These are phyloP conservation scores for Pardosa pseudoannulata DNA, from an alignment of 2,888 invertebrate genomes.

Conservation along the genomic window DNA sequence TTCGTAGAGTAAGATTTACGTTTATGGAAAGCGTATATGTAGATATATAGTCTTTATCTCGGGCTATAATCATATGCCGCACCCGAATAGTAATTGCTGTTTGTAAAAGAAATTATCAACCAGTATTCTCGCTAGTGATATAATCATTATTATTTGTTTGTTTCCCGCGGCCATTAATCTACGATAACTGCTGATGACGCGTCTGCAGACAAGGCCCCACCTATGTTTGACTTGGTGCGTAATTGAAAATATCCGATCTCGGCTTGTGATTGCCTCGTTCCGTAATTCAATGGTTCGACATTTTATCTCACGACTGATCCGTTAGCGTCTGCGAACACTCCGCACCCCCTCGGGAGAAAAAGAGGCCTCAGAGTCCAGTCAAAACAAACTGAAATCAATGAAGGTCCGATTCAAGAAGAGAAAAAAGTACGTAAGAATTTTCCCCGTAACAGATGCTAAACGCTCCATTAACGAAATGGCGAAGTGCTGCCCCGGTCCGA, in stretches of 20 bases:
- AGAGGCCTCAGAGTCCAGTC: not conserved
- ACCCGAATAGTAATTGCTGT: not conserved
- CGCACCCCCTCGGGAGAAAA: not conserved
- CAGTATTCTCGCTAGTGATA: not conserved
- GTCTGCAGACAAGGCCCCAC: not conserved
- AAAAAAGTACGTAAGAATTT: conserved; percentile 11
- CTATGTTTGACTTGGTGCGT: conserved; percentile 1
- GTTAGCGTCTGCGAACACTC: not conserved
- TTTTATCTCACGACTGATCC: not conserved
- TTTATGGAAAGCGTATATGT: too few species aligned
- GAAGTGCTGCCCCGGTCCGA: conserved; percentile 1
- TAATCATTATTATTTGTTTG: not conserved
- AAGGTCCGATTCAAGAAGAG: not conserved
- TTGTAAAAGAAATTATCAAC: not conserved
- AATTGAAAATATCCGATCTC: conserved; percentile 4
- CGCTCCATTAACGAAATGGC: conserved; percentile 19
- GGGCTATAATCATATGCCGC: not conserved
- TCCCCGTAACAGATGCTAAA: conserved; percentile 63
- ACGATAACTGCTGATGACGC: not conserved
- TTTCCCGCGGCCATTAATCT: not conserved
- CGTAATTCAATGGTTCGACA: not conserved
- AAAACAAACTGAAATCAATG: conserved; percentile 9
- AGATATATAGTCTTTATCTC: too few species aligned
- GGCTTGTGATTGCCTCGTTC: not conserved
- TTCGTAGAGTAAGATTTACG: too few species aligned